A percentile compares a stretch with the other conserved stretches of the same genome.
These are phyloP conservation scores for Oasisia sp. DNA, from an alignment of 2,888 invertebrate species.

Conservation along the genomic window DNA sequence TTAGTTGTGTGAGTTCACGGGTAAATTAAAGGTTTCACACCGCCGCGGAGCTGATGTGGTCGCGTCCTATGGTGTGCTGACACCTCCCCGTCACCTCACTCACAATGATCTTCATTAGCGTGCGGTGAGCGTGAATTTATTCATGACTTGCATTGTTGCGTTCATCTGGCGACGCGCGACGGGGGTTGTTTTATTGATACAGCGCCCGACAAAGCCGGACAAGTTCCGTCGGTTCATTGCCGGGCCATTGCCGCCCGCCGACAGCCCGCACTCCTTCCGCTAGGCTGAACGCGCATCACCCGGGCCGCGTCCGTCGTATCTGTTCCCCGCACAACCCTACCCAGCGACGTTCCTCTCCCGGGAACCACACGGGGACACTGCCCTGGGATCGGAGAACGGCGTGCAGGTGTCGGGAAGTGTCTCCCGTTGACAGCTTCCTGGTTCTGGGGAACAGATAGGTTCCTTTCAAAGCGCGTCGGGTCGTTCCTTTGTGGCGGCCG, in stretches of 20 bases:
- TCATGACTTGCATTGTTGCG: not conserved
- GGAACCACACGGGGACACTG: not conserved
- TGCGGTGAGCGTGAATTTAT: conserved; percentile 5
- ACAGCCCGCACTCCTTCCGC: not conserved
- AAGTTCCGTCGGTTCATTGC: conserved; percentile 13
- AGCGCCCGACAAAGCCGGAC: conserved; percentile 6
- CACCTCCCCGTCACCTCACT: not conserved
- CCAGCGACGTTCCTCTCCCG: not conserved
- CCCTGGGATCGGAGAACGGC: not conserved
- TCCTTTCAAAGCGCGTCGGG: not conserved
- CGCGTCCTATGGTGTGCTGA: not conserved
- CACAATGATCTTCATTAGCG: not conserved
- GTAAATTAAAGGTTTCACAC: not conserved
- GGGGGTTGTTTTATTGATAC: conserved; percentile 17
- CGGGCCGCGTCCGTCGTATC: not conserved
- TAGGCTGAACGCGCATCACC: not conserved
- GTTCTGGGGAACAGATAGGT: not conserved
- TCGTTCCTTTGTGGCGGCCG: not conserved
- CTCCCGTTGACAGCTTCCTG: not conserved
- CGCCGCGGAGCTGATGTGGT: not conserved
- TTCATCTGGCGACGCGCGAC: not conserved
- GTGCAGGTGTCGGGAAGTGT: not conserved
- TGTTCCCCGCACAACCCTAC: not conserved
- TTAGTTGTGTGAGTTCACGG: not conserved
- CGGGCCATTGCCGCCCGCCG: conserved; percentile 12